Conservation (phyloP, 1,140 invertebrate genomes). For the Aleiodes sp. region DNA sequence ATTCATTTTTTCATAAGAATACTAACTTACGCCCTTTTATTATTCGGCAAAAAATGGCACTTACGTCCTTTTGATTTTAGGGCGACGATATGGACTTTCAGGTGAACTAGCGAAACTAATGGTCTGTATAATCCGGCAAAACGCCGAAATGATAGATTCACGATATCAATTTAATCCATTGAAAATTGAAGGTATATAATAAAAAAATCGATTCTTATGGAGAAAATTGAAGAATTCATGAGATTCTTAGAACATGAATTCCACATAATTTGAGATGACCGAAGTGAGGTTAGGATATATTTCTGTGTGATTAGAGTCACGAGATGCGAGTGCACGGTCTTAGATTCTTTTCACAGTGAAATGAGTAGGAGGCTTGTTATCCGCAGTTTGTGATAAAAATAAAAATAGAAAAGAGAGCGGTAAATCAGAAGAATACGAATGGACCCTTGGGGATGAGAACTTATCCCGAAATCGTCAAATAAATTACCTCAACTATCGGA, state of each 20-base stretch:
- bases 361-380: not conserved
- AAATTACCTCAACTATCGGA: slow-evolving; percentile 7
- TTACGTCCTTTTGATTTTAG: too few relatives aligned
- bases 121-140: not conserved
- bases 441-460: not conserved
- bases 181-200: slow-evolving; percentile 7
- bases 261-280: too few relatives aligned
- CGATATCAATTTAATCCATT: slow-evolving; percentile 11
- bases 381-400: not conserved
- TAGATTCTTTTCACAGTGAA: not conserved
- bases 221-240: not conserved
- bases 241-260: too few relatives aligned
- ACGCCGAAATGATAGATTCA: slow-evolving; percentile 1
- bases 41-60: too few relatives aligned
- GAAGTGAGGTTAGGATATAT: not conserved
- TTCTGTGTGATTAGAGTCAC: too few relatives aligned
- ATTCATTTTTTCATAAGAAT: too few relatives aligned
- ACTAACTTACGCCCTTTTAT: too few relatives aligned
- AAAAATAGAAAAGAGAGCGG: too few relatives aligned
- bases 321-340: too few relatives aligned
- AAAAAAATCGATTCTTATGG: not conserved
- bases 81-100: slow-evolving; percentile 6
- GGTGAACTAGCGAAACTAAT: not conserved
- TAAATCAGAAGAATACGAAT: too few relatives aligned
- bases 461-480: not conserved